phyloP scores from a whole-genome alignment of 2,888 invertebrate species.

The Hermaeophaga mercurialis region DNA sequence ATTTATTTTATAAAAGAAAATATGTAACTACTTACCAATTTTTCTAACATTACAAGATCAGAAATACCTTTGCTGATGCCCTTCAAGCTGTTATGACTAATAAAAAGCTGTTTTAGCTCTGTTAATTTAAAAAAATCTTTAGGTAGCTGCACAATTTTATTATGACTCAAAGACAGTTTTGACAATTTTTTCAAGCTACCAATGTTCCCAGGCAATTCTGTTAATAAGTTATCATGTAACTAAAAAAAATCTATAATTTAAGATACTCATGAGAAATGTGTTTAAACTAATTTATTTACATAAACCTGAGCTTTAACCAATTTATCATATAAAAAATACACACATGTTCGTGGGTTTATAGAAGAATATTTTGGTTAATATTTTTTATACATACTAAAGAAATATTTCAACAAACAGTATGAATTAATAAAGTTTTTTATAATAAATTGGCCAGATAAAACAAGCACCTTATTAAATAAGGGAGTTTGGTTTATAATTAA shows the following conservation, averaged over 20 bases:
- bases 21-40: slow-evolving; percentile 62
- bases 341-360: no score
- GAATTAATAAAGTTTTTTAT: no score
- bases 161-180: slow-evolving; percentile 71
- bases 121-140: slow-evolving; percentile 70
- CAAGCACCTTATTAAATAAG: no score
- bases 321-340: no score
- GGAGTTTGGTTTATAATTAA: no score
- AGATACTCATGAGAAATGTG: no score
- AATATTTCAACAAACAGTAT: neutral
- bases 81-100: slow-evolving; percentile 75
- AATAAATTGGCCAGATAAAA: no score
- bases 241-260: slow-evolving; percentile 56
- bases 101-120: slow-evolving; percentile 72
- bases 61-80: slow-evolving; percentile 74
- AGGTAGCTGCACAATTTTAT: slow-evolving; percentile 68
- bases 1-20: no score
- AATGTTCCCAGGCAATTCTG: slow-evolving; percentile 73
- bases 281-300: no score
- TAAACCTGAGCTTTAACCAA: no score
- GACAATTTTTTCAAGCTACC: slow-evolving; percentile 70
- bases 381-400: no score
- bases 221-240: slow-evolving; percentile 85
- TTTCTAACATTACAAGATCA: slow-evolving; percentile 78
- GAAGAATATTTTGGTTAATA: no score